A percentile compares a stretch with the other conserved stretches of the same genome.
Evolutionary conservation across 2,797 vertebrate species (phyloP).

Genomic region (Ambastaia sidthimunki): DNA sequence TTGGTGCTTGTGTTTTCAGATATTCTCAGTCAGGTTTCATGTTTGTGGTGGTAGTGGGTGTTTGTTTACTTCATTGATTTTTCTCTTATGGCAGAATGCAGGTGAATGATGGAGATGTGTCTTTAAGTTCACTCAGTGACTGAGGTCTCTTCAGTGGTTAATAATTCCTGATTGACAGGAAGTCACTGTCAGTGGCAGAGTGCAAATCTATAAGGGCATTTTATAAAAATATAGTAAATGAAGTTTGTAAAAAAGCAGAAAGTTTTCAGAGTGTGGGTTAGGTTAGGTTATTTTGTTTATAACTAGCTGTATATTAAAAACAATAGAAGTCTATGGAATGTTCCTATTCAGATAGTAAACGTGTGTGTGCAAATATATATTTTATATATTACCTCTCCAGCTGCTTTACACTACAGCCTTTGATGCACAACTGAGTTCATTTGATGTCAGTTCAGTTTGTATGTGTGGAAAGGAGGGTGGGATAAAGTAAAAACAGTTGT

Average conservation of each 20-base stretch:
- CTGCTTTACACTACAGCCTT: background rate
- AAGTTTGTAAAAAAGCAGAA: too few species aligned
- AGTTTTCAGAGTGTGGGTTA: too few species aligned
- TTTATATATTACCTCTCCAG: too few species aligned
- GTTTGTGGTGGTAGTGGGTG: conserved; percentile 24
- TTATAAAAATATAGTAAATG: too few species aligned
- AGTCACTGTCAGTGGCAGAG: conserved; percentile 28
- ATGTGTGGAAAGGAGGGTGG: too few species aligned
- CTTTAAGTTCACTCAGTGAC: conserved; percentile 53
- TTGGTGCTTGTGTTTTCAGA: background rate
- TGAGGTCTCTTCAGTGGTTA: conserved; percentile 42
- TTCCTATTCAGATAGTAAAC: too few species aligned
- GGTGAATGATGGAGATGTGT: conserved; percentile 31
- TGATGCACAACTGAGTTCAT: background rate
- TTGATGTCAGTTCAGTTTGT: too few species aligned
- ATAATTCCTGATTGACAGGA: conserved; percentile 35
- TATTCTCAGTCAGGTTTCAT: conserved; percentile 10
- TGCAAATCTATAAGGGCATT: background rate
- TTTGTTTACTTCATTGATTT: conserved; percentile 54
- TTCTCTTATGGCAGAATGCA: conserved; percentile 29
- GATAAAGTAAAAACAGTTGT: too few species aligned
- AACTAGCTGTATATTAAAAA: too few species aligned
- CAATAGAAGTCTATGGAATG: too few species aligned
- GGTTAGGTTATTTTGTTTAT: too few species aligned
- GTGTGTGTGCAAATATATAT: too few species aligned